Percentiles rank a stretch among this genome's conserved stretches.
Conservation (phyloP, 2,888 invertebrate species). For the Ennomos erosarius region DNA sequence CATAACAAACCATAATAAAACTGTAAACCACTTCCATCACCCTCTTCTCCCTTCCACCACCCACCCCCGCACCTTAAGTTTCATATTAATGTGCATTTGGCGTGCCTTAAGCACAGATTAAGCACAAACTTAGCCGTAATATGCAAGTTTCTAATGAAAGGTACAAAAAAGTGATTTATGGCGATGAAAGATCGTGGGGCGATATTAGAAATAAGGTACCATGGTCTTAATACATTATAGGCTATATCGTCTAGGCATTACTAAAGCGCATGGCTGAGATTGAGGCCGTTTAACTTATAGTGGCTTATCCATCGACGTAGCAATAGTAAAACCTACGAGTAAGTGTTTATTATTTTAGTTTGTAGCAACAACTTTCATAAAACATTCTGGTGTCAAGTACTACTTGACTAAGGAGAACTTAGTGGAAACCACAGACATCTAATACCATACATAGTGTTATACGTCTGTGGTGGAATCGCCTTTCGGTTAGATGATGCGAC, state of each 20-base stretch:
- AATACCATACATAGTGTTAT: too few species aligned
- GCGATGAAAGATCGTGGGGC: constrained; percentile 47
- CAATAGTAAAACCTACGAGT: too few species aligned
- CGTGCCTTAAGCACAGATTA: constrained; percentile 78
- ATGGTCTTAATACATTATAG: constrained; percentile 17
- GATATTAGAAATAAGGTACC: constrained; percentile 35
- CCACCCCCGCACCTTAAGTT: constrained; percentile 49
- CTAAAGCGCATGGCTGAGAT: neutral
- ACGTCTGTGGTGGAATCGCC: too few species aligned
- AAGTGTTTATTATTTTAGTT: too few species aligned
- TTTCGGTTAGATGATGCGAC: too few species aligned
- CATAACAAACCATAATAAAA: constrained; percentile 17
- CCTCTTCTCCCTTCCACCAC: constrained; percentile 17
- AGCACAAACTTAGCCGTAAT: constrained; percentile 62
- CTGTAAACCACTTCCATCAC: constrained; percentile 12
- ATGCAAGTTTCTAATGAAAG: constrained; percentile 52
- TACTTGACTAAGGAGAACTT: too few species aligned
- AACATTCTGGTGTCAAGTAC: too few species aligned
- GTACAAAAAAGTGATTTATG: constrained; percentile 53
- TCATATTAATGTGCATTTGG: constrained; percentile 79
- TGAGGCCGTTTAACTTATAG: too few species aligned
- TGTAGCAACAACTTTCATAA: too few species aligned
- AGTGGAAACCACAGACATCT: too few species aligned
- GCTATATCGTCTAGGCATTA: constrained; percentile 10
- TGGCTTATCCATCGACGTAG: too few species aligned